Evolutionary conservation across 1,140 invertebrate genomes (phyloP).

Genomic region (Eulimnadia texana): DNA sequence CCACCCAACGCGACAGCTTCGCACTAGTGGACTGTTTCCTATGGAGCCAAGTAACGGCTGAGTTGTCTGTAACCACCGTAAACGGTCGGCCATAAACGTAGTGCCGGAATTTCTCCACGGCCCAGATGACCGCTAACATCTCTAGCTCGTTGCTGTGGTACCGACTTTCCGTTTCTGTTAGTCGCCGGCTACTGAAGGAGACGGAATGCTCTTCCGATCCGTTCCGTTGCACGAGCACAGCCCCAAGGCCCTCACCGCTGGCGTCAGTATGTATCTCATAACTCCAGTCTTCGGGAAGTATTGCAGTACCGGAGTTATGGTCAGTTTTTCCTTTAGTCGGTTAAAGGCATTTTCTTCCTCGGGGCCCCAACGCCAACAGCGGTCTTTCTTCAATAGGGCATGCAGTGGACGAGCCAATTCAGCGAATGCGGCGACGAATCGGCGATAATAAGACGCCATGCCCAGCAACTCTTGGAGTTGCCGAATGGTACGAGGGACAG

Average conservation of each 20-base stretch:
- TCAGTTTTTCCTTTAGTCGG: not conserved
- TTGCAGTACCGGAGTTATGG: not conserved
- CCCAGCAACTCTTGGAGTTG: constrained; percentile 5
- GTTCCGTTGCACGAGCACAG: not conserved
- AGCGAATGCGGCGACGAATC: constrained; percentile 27
- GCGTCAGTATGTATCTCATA: constrained; percentile 4
- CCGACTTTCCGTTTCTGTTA: not conserved
- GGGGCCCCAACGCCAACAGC: not conserved
- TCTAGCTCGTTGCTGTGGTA: constrained; percentile 30
- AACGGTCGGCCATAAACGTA: constrained; percentile 30
- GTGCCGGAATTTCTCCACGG: constrained; percentile 24
- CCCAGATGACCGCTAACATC: constrained; percentile 29
- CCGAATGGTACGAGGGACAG: not conserved
- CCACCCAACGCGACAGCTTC: constrained; percentile 23
- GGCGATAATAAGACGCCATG: constrained; percentile 27
- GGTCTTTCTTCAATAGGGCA: constrained; percentile 18
- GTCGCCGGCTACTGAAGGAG: not conserved
- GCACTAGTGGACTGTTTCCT: constrained; percentile 22
- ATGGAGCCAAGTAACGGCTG: constrained; percentile 27
- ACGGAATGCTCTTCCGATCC: not conserved
- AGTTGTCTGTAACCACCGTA: constrained; percentile 30
- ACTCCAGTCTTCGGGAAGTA: not conserved
- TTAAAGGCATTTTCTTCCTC: not conserved
- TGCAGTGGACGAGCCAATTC: constrained; percentile 23
- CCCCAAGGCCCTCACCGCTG: not conserved